Conservation (phyloP, 2,113 vertebrate genomes). For the Corythornis madagascariensis region DNA sequence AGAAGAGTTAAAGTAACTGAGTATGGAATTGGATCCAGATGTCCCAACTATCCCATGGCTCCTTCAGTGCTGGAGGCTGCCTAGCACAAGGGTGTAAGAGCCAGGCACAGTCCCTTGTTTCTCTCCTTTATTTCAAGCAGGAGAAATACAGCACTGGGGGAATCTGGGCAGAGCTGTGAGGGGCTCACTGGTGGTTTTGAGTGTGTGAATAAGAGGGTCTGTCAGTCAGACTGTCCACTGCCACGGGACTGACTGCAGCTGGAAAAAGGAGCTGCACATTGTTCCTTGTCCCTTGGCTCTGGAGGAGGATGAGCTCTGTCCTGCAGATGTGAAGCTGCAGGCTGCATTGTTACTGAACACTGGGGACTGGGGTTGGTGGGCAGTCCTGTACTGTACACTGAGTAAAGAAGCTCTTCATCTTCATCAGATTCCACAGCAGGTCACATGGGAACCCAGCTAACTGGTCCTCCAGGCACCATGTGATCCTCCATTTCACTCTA, state of each 20-base stretch:
- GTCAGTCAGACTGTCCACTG: not conserved
- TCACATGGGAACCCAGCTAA: not conserved
- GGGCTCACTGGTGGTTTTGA: not conserved
- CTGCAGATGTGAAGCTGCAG: not conserved
- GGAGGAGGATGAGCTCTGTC: not conserved
- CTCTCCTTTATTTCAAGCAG: not conserved
- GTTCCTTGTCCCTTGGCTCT: accelerated
- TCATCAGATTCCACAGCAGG: not conserved
- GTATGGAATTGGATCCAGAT: not conserved
- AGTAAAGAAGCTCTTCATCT: not conserved
- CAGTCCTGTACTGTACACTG: not conserved
- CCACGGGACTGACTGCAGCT: not conserved
- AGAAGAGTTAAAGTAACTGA: not conserved
- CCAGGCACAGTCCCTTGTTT: not conserved
- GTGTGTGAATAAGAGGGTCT: not conserved
- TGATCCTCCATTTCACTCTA: not conserved
- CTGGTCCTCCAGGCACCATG: not conserved
- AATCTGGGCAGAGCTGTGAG: not conserved
- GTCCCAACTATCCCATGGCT: not conserved
- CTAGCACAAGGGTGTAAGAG: not conserved
- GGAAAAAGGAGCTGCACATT: not conserved
- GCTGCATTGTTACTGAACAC: accelerated
- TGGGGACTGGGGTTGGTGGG: not conserved
- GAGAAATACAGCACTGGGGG: not conserved
- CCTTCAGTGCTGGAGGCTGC: not conserved